Evolutionary conservation across 2,888 invertebrate species (phyloP).

Genomic region (Phasia obesa): DNA sequence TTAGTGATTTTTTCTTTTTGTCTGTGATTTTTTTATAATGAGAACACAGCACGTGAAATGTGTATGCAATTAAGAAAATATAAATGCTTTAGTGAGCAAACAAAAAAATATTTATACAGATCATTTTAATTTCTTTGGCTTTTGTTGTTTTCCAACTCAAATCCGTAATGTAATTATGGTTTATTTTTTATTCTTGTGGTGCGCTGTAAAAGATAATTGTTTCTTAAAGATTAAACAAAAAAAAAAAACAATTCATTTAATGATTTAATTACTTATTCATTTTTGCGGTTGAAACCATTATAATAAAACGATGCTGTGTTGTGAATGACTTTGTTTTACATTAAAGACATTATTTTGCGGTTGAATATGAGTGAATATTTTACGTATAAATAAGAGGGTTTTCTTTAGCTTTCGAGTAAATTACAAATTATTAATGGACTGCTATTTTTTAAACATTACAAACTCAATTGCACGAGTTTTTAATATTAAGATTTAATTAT

Average conservation of each 20-base stretch:
- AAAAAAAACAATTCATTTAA: slow-evolving; percentile 15
- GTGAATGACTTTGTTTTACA: slow-evolving; percentile 24
- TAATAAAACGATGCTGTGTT: neutral
- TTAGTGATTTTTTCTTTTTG: neutral
- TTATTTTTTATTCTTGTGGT: slow-evolving; percentile 29
- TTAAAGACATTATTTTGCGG: slow-evolving; percentile 8
- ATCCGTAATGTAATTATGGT: slow-evolving; percentile 15
- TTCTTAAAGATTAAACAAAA: slow-evolving; percentile 29
- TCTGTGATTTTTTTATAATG: slow-evolving; percentile 30
- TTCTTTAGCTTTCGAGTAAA: neutral
- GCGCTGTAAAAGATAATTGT: slow-evolving; percentile 4
- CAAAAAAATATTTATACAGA: slow-evolving; percentile 2
- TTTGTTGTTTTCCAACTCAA: slow-evolving; percentile 12
- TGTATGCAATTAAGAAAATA: slow-evolving; percentile 64
- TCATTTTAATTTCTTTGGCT: slow-evolving; percentile 31
- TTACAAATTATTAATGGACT: no score
- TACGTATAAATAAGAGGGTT: neutral
- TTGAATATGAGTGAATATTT: neutral
- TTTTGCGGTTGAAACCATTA: slow-evolving; percentile 21
- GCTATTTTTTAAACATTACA: no score
- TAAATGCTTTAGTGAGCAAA: slow-evolving; percentile 42
- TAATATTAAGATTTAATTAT: no score
- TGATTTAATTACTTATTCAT: slow-evolving; percentile 12
- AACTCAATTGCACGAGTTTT: no score
- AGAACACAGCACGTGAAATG: slow-evolving; percentile 56